Evolutionary conservation across 1,140 invertebrate species (phyloP).

Genomic region (Brachionus angularis): DNA sequence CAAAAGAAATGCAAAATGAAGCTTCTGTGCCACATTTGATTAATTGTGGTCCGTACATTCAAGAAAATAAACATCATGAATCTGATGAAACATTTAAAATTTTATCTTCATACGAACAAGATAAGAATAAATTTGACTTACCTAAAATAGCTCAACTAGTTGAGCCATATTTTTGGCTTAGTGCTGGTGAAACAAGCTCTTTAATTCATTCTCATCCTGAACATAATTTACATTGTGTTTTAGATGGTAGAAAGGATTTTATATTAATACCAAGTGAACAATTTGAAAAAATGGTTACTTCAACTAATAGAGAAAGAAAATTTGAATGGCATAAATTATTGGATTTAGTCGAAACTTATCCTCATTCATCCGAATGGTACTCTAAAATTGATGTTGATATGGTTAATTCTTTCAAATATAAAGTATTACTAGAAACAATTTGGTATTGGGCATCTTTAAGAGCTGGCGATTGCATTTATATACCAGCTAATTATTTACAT

Average conservation of each 20-base stretch:
- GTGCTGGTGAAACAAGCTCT: constrained; percentile 53
- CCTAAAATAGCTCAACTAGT: constrained; percentile 49
- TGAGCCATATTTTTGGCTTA: constrained; percentile 56
- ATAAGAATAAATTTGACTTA: constrained; percentile 51
- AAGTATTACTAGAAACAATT: constrained; percentile 48
- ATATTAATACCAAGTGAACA: constrained; percentile 47
- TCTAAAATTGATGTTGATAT: constrained; percentile 54
- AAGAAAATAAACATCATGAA: not conserved
- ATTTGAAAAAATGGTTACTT: constrained; percentile 50
- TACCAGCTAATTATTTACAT: constrained; percentile 56
- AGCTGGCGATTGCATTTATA: constrained; percentile 55
- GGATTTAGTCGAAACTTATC: constrained; percentile 40
- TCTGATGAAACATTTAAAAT: not conserved
- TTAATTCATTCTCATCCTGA: constrained; percentile 54
- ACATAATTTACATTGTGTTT: constrained; percentile 55
- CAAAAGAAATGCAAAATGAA: constrained; percentile 51
- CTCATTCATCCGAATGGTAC: constrained; percentile 51
- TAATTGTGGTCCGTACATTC: constrained; percentile 7
- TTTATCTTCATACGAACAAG: constrained; percentile 47
- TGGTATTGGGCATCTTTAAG: constrained; percentile 54
- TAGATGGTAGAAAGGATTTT: constrained; percentile 56
- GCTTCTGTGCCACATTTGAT: constrained; percentile 46
- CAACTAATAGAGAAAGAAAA: constrained; percentile 50
- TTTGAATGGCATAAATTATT: constrained; percentile 13
- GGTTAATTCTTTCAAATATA: constrained; percentile 53